Evolutionary conservation across 1,140 invertebrate species (phyloP).

Genomic region (Druon quercuslanigerum): DNA sequence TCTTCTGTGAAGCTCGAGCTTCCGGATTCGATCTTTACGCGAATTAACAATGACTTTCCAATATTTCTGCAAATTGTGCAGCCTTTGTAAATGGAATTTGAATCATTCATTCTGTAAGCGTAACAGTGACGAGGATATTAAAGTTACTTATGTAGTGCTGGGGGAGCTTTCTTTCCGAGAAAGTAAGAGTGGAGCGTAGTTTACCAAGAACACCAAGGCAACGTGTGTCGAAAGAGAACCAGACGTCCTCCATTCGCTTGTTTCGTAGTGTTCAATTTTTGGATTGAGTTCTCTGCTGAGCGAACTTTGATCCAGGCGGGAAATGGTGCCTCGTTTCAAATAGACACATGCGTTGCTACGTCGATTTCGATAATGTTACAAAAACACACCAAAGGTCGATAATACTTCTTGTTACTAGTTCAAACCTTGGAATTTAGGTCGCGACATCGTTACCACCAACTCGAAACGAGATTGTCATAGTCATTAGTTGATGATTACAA

Average conservation of each 20-base stretch:
- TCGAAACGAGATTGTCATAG: too few relatives aligned
- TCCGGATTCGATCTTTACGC: not conserved
- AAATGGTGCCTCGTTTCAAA: too few relatives aligned
- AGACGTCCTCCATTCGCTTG: constrained; percentile 20
- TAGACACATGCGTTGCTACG: too few relatives aligned
- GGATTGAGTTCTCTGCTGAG: not conserved
- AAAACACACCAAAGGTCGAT: too few relatives aligned
- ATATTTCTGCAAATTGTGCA: not conserved
- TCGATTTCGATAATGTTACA: too few relatives aligned
- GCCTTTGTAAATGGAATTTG: not conserved
- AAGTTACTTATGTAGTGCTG: not conserved
- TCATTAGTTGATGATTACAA: too few relatives aligned
- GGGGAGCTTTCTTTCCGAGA: constrained; percentile 50
- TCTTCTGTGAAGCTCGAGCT: not conserved
- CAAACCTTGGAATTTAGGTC: too few relatives aligned
- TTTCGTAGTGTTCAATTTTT: not conserved
- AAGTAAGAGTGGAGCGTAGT: constrained; percentile 53
- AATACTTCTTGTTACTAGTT: too few relatives aligned
- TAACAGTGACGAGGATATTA: constrained; percentile 1
- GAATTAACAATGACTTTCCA: not conserved
- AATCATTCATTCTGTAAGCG: not conserved
- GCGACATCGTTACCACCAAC: too few relatives aligned
- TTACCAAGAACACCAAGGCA: constrained; percentile 47
- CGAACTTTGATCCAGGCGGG: too few relatives aligned
- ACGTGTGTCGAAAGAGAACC: constrained; percentile 9